Base-by-base conservation (phyloP, 2,888 invertebrate species). In the Baronia brevicornis region DNA sequence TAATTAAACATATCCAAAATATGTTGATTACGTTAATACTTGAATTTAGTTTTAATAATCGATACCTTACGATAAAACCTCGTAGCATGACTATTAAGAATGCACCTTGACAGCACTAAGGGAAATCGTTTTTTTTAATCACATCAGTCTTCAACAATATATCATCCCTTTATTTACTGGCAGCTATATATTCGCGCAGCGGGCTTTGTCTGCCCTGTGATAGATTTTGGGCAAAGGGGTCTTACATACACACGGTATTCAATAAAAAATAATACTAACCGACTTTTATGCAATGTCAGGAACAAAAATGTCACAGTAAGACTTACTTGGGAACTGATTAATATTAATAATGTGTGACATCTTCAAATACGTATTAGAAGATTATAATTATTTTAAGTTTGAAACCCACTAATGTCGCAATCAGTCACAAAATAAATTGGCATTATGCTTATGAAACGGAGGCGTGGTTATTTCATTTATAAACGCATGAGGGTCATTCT, bases 101-200 rank as follows among this genome's bases (percentile, higher is more conserved):
- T 78, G 75, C 82, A 84, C 80, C 82, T 84, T 84, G 82, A 72
- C 71, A 69, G 63, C 58, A 59, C 64, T 61, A 78, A 73, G 70
- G 80, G 77, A 79, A 75, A 75, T 74, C 54, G 60, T 72, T 79
- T 80, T 74, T 71, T 82, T 77, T 68, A 71, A 79, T 74, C 75
- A 75, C 75, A 64, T 72, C 72, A 62, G 54, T 57, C 65, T 69
- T 70, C 60, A 79, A n/a, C 77, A 74, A 80, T 80, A 75, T 71
- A 77, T 79, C 80, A 78, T 84, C 78, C 80, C 74, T 78, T 79
- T 78, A 80, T 82, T 79, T 73, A 78, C 60, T 68, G 57, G 48
- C 54, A 55, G 63, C 60, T 74, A 79, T 78, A 79, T 75, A 80
- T 80, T 78, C 75, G 78, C 80, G 68, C 67, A 69, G 55, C 57